Evolutionary conservation across 2,113 vertebrate species (phyloP).

Genomic region (Garra rufa): DNA sequence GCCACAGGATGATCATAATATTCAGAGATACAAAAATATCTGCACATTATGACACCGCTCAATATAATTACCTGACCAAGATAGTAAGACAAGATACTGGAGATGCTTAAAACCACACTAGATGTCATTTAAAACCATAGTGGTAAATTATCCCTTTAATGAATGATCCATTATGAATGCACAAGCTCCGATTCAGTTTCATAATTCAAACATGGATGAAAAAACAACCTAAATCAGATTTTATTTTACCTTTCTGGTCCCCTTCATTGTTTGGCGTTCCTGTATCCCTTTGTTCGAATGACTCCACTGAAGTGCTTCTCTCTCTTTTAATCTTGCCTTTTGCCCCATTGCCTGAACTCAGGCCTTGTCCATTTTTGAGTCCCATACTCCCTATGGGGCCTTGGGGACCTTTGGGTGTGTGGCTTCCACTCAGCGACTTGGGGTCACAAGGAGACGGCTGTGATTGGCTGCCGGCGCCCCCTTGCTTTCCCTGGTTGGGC

Average conservation of each 20-base stretch:
- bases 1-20: neutral
- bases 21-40: neutral
- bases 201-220: neutral
- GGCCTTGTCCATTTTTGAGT: constrained; percentile 90
- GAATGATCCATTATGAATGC: neutral
- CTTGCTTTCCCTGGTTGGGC: constrained; percentile 98
- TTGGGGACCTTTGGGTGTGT: constrained; percentile 85
- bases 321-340: constrained; percentile 98
- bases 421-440: constrained; percentile 85
- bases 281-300: constrained; percentile 93
- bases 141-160: neutral
- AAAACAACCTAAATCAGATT: neutral
- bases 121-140: constrained; percentile 1
- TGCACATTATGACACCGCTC: neutral
- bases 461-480: constrained; percentile 93
- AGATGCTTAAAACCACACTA: constrained; percentile 20
- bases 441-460: constrained; percentile 97
- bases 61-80: constrained; percentile 26
- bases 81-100: neutral
- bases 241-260: constrained; percentile 86
- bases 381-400: constrained; percentile 93
- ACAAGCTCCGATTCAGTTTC: neutral
- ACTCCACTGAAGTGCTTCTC: constrained; percentile 95
- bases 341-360: constrained; percentile 90
- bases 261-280: constrained; percentile 91